A percentile compares a stretch with the other conserved stretches of the same genome.
Conservation (phyloP, 2,797 vertebrate species). For the Cetoscarus ocellatus region DNA sequence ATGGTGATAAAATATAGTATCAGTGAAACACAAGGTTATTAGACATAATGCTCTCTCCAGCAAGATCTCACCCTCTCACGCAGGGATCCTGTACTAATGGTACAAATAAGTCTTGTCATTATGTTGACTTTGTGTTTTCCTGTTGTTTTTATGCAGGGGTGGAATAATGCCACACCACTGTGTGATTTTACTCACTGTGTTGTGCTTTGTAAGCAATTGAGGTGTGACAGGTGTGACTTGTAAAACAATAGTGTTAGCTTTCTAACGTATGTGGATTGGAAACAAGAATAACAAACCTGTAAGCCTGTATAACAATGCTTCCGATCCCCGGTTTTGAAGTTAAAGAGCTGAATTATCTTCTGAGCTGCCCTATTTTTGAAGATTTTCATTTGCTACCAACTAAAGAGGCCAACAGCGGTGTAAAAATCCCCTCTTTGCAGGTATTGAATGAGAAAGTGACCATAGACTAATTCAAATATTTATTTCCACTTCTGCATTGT, state of each 20-base stretch:
- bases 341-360: no score
- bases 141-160: background rate
- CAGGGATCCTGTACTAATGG: background rate
- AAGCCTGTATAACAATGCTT: no score
- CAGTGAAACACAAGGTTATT: background rate
- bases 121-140: background rate
- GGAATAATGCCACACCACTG: background rate
- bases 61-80: background rate
- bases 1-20: background rate
- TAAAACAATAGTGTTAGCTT: background rate
- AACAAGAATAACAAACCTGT: no score
- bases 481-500: background rate
- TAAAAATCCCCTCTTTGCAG: no score
- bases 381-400: no score
- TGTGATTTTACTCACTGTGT: background rate
- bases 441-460: no score
- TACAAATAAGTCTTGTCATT: background rate
- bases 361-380: no score
- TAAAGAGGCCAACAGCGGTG: no score
- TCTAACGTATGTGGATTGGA: background rate
- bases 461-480: no score
- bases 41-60: background rate
- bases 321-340: no score
- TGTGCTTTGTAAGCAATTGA: background rate
- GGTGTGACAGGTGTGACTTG: constrained; percentile 2